Base-by-base conservation (phyloP, 2,888 invertebrate species). In the Xestia xanthographa region DNA sequence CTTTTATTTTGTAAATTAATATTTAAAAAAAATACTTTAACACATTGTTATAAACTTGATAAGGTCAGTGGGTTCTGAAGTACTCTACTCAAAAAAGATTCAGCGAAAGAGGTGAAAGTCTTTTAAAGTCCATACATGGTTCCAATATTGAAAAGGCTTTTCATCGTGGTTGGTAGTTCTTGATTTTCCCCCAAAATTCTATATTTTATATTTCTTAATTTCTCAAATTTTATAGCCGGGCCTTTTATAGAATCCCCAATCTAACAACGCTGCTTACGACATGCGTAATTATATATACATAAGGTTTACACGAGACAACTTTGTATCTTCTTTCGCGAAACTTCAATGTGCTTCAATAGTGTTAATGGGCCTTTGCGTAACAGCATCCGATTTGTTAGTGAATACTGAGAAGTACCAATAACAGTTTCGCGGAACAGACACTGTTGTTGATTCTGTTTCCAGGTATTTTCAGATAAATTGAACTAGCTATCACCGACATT, bases 371-470 rank as follows among this genome's bases (percentile, higher is more conserved):
- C 12, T 56, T 50, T 50, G 50, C 70, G 56, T 78, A 58, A 72
- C 34, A 62, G 14, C 45, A 43, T 58, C 53, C 5, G 63, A 70
- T 43, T 11, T 43, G 56, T 43, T 41, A 58, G 38, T 11, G 38
- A 71, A 48, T 69, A 56, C 29, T 14, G 17, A 17, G 68, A 66
- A 79, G 17, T 34, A 41, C 58, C 53, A 60, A 65, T 65, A 81
- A 68, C 14, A n/a, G 29, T 66, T 81, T 63, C 45, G 50, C 17
- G 34, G 43, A 66, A 74, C 48, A 43, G 17, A 56, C 9, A 20
- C 29, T 48, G 43, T 45, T 74, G 60, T 75, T 66, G 62, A 66
- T 80, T 60, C 50, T 22, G 17, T 78, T 77, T 77, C 22, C 45
- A 48, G 56, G 48, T 66, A 43, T 26, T 66, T 26, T 14, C 14